These are phyloP conservation scores for Agrypnia vestita DNA, from an alignment of 1,140 invertebrate genomes.

Conservation along the genomic window DNA sequence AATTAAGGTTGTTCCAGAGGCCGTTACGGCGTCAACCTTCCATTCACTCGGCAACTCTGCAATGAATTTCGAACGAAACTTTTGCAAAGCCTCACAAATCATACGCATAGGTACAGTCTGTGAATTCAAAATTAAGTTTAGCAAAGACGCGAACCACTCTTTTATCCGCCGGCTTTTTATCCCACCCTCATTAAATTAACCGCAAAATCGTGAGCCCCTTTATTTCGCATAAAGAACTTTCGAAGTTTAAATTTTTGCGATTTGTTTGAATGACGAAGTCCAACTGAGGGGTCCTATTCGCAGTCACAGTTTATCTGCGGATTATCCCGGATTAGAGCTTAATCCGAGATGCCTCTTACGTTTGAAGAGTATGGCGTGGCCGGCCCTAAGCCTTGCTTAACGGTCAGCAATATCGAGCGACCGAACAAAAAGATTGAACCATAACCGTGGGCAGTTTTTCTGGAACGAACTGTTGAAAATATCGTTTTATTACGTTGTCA, in stretches of 20 bases:
- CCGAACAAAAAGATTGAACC: no score
- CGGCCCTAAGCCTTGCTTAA: no score
- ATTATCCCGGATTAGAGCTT: constrained; percentile 10
- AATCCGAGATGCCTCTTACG: not conserved
- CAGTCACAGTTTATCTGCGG: not conserved
- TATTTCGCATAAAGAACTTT: constrained; percentile 25
- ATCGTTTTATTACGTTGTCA: no score
- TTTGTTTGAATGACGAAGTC: constrained; percentile 38
- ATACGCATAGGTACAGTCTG: not conserved
- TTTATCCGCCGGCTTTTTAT: constrained; percentile 3
- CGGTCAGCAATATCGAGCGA: no score
- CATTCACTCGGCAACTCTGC: no score
- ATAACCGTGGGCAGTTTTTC: no score
- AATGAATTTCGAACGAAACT: not conserved
- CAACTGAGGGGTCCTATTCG: not conserved
- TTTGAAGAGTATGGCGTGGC: not conserved
- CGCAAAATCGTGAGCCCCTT: constrained; percentile 22
- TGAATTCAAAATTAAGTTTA: not conserved
- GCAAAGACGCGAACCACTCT: constrained; percentile 24
- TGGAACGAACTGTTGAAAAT: no score
- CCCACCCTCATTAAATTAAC: constrained; percentile 28
- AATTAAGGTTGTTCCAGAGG: no score
- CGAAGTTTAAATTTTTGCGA: constrained; percentile 38
- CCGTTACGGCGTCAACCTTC: not conserved
- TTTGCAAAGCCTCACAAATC: not conserved